Percentiles rank a stretch among this genome's conserved stretches.
Conservation (phyloP, 37 sponge, comb jelly and placozoan species). For the Cladorhizidae sp. region DNA sequence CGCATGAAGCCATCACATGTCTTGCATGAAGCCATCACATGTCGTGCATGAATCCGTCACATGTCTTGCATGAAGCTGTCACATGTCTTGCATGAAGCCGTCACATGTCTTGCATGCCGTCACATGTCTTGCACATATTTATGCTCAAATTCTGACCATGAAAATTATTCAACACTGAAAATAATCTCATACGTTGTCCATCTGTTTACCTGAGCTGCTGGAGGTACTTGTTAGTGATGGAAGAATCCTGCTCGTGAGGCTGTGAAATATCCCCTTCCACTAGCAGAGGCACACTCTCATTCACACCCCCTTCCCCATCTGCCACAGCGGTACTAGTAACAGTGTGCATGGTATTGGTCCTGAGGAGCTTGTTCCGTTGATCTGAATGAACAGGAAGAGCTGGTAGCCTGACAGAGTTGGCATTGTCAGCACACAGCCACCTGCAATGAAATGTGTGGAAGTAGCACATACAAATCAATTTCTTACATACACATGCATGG, state of each 20-base stretch:
- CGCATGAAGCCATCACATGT: no score
- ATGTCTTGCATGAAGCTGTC: no score
- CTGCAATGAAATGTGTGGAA: background rate
- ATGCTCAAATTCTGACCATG: no score
- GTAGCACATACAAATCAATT: no score
- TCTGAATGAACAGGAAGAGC: background rate
- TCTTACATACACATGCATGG: no score
- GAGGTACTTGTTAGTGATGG: constrained; percentile 31
- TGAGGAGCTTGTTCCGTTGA: background rate
- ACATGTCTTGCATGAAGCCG: no score
- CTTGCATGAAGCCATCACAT: no score
- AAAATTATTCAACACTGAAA: no score
- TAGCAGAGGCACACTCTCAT: background rate
- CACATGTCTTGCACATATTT: no score
- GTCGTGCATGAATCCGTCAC: no score
- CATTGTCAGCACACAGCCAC: constrained; percentile 23
- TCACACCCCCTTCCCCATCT: background rate
- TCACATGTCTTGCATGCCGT: no score
- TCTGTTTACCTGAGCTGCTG: constrained; percentile 14
- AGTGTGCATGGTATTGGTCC: background rate
- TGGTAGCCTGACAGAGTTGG: background rate
- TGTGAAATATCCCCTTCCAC: background rate
- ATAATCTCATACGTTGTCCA: no score
- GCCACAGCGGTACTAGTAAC: background rate
- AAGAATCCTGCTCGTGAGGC: constrained; percentile 4